Evolutionary conservation across 2,888 invertebrate genomes (phyloP).

Genomic region (Lamproptera curius): DNA sequence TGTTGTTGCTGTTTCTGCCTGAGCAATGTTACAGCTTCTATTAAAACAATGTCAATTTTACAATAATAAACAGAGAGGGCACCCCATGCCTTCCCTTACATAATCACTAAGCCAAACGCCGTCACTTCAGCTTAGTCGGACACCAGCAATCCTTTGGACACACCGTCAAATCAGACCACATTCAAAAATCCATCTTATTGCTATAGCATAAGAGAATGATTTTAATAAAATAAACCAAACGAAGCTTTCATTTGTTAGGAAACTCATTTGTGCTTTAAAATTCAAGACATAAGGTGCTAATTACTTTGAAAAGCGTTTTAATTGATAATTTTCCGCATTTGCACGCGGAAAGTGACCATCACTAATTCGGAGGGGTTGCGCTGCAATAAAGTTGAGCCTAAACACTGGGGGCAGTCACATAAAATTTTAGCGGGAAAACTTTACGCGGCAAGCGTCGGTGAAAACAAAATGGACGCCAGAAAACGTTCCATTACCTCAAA

Average conservation of each 20-base stretch:
- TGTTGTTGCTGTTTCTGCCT: too few relatives aligned
- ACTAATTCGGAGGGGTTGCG: conserved; percentile 53
- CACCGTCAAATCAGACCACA: conserved; percentile 15
- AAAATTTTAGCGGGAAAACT: conserved; percentile 23
- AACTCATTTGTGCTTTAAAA: conserved; percentile 14
- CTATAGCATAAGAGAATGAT: conserved; percentile 3
- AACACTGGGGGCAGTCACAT: conserved; percentile 31
- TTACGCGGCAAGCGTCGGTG: background rate
- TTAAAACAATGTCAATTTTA: background rate
- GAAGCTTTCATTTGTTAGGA: background rate
- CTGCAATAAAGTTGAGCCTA: conserved; percentile 39
- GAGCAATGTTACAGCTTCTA: too few relatives aligned
- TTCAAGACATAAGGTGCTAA: conserved; percentile 11
- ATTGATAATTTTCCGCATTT: conserved; percentile 47
- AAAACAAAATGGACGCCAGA: background rate
- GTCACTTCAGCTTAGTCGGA: conserved; percentile 46
- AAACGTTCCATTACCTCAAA: background rate
- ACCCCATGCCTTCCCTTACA: conserved; percentile 39
- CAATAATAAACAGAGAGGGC: conserved; percentile 34
- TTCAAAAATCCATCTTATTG: conserved; percentile 27
- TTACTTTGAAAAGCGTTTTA: conserved; percentile 8
- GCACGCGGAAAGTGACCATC: conserved; percentile 58
- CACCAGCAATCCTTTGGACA: conserved; percentile 41
- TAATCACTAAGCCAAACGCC: conserved; percentile 53
- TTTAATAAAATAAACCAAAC: background rate